These are phyloP conservation scores for Pseudorectes ferrugineus DNA, from an alignment of 2,113 vertebrate species.

Conservation along the genomic window DNA sequence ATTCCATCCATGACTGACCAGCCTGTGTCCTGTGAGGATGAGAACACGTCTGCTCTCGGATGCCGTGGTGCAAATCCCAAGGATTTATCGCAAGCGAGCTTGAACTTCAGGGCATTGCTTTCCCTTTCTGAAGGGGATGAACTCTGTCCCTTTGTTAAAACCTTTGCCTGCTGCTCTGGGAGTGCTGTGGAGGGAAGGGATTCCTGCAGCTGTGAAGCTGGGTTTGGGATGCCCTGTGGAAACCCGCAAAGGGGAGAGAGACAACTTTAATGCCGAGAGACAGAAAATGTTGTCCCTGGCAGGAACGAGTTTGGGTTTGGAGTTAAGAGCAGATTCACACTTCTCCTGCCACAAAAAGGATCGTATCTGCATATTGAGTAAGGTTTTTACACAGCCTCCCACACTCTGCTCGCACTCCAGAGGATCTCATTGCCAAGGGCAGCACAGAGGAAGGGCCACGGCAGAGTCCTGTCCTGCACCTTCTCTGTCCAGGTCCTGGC, in stretches of 20 bases:
- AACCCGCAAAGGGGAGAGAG: neutral
- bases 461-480: neutral
- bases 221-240: neutral
- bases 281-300: neutral
- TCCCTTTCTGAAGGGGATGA: neutral
- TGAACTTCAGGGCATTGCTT: neutral
- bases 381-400: neutral
- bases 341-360: neutral
- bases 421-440: neutral
- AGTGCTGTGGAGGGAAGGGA: neutral
- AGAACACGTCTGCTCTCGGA: neutral
- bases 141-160: neutral
- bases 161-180: neutral
- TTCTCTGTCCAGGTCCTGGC: accelerated
- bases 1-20: neutral
- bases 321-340: neutral
- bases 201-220: neutral
- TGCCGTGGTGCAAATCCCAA: neutral
- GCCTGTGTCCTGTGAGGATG: neutral
- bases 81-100: neutral
- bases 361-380: accelerated
- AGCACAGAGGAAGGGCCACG: neutral
- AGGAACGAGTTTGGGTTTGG: neutral
- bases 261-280: accelerated
- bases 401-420: neutral